Evolutionary conservation across 2,797 vertebrate species (phyloP), one percentile per base, ranked within the genome.

Genomic region (Microctenopoma steveboyesi): DNA sequence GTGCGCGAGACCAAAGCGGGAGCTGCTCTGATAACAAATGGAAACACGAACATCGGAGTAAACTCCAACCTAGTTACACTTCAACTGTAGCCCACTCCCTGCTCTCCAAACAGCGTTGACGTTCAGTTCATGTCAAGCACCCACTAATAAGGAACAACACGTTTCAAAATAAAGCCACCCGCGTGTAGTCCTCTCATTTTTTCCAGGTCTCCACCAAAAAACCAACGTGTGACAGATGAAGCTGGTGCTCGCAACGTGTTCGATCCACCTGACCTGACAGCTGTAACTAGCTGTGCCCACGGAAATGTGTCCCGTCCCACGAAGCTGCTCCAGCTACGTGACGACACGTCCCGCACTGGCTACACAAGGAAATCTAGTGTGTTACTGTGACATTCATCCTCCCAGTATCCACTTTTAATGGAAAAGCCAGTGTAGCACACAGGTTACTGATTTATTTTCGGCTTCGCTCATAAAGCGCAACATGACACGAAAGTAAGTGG

Each of bases 121-220:
- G 3, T 37, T 4, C 15, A 13, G 39, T 13, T 42, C 40, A 14
- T 12, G 61, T 64, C 40, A 68, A 63, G 14, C 3, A 1, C 5
- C 28, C 65, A 16, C 2, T n/a, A 60, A 42, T 12, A 25, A 30
- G 7, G 22, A 3, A 0, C 14, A 16, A 0, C 0, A 3, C 3
- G 15, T 42, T 83, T 88, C 83, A 84, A 85, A 86, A 75, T 84
- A 85, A 90, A 71, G 7, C 2, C 0, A 35, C 0, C 0, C 0
- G 3, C 30, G 6, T 0, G 1, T 2, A 1, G 14, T 33, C 3
- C 7, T 11, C 11, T 39, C 11, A 2, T 11, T 39, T 11, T 39
- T 10, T 11, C 11, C 51, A 6, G 0, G 9, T 14, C 35, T 28
- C 18, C 2, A 64, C 42, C 11, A 7, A 22, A 28, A 47, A 78